Conservation (phyloP, 2,113 vertebrate genomes). For the Cardinalis cardinalis region DNA sequence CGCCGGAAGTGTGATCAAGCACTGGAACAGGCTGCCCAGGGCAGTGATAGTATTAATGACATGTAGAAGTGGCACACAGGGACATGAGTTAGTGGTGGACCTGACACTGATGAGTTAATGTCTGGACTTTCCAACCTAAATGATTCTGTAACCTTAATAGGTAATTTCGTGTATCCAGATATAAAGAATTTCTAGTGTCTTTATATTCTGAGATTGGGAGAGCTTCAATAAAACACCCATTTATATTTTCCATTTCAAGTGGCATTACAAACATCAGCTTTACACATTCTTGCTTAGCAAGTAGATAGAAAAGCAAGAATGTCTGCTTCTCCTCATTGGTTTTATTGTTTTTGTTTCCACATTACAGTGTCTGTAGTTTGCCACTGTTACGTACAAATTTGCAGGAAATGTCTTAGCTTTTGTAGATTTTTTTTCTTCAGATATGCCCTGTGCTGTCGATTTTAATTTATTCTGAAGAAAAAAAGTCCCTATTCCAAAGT, state of each 20-base stretch:
- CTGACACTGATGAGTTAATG: not conserved
- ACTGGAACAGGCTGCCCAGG: not conserved
- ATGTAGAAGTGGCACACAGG: rapidly evolving
- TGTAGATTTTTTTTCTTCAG: not conserved
- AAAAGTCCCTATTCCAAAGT: not conserved
- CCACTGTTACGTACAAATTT: not conserved
- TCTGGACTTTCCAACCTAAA: not conserved
- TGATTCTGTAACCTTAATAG: not conserved
- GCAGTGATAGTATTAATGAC: not conserved
- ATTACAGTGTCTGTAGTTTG: not conserved
- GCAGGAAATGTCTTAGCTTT: not conserved
- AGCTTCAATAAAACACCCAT: not conserved
- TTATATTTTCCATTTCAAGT: not conserved
- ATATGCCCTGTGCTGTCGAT: not conserved
- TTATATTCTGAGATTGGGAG: not conserved
- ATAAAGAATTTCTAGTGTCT: not conserved
- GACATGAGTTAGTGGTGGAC: not conserved
- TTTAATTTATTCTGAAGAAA: not conserved
- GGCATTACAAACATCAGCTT: not conserved
- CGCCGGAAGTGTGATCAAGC: not conserved
- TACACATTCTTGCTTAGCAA: not conserved
- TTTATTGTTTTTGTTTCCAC: not conserved
- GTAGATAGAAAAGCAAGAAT: not conserved
- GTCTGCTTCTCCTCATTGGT: not conserved
- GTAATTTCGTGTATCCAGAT: not conserved